These are phyloP conservation scores for Bradypus variegatus DNA, from an alignment of 2,797 vertebrate genomes.

Conservation along the genomic window DNA sequence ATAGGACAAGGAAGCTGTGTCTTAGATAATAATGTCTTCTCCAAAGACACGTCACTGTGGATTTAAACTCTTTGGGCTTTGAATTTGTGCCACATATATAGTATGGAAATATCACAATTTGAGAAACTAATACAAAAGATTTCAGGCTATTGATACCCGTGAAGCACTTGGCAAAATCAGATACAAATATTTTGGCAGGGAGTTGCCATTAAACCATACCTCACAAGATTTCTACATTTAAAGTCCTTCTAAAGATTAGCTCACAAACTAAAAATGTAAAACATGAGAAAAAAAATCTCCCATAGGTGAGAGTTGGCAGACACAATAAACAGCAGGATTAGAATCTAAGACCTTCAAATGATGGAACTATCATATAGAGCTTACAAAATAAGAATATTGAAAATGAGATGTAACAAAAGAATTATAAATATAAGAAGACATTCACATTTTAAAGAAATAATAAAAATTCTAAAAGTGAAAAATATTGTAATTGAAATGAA, in stretches of 20 bases:
- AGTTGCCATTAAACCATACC: not conserved
- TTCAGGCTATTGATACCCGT: not conserved
- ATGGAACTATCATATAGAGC: not conserved
- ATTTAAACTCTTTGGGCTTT: slow-evolving; percentile 19
- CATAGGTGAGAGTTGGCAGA: not conserved
- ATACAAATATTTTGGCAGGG: not conserved
- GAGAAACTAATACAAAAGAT: not conserved
- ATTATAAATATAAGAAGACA: not conserved
- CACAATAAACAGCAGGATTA: not conserved
- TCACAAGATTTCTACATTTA: not conserved
- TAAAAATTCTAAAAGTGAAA: not conserved
- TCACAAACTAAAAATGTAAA: slow-evolving; percentile 11
- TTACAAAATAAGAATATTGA: not conserved
- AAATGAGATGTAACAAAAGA: not conserved
- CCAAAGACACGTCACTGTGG: not conserved
- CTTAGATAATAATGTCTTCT: not conserved
- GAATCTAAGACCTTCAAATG: not conserved
- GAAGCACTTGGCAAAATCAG: not conserved
- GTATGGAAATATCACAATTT: not conserved
- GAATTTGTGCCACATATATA: not conserved
- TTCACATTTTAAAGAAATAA: not conserved
- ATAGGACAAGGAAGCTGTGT: not conserved
- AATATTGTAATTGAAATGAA: not conserved
- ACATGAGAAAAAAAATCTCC: not conserved
- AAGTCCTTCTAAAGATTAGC: not conserved